Percentiles rank a stretch among this genome's conserved stretches.
Evolutionary conservation across 2,113 vertebrate species (phyloP).

Genomic region (Myotis yumanensis): DNA sequence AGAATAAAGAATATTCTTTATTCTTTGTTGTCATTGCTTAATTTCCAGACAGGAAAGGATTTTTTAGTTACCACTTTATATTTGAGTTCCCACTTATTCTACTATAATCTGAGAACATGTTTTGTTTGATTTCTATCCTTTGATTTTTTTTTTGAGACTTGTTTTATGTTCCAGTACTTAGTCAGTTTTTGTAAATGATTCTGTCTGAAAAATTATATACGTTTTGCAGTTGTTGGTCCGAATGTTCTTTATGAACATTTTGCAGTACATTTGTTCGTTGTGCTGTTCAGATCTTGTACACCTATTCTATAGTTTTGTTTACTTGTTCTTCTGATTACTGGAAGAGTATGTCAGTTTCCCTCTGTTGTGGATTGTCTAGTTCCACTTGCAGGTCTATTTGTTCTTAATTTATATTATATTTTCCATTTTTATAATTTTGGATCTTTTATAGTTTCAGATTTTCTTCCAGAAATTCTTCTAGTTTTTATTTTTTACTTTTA

Average conservation of each 20-base stretch:
- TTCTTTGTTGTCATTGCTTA: not conserved
- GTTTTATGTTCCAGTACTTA: not conserved
- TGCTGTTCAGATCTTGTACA: not conserved
- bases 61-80: not conserved
- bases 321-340: not conserved
- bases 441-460: not conserved
- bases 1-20: too few relatives aligned
- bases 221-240: slow-evolving; percentile 8
- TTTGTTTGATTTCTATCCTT: not conserved
- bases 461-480: slow-evolving; percentile 10
- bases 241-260: not conserved
- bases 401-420: slow-evolving; percentile 5
- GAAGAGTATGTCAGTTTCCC: not conserved
- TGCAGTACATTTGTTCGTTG: not conserved
- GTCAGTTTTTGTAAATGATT: slow-evolving; percentile 23
- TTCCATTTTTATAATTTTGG: not conserved
- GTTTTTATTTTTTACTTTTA: not conserved
- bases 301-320: not conserved
- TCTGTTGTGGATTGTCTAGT: not conserved
- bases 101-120: not conserved
- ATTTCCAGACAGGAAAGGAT: not conserved
- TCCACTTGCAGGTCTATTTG: not conserved
- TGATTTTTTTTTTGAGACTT: not conserved
- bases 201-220: not conserved
- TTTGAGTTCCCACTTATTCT: not conserved